A percentile compares a stretch with the other conserved stretches of the same genome.
Conservation (phyloP, 2,797 vertebrate species). For the Delichon dasypus region DNA sequence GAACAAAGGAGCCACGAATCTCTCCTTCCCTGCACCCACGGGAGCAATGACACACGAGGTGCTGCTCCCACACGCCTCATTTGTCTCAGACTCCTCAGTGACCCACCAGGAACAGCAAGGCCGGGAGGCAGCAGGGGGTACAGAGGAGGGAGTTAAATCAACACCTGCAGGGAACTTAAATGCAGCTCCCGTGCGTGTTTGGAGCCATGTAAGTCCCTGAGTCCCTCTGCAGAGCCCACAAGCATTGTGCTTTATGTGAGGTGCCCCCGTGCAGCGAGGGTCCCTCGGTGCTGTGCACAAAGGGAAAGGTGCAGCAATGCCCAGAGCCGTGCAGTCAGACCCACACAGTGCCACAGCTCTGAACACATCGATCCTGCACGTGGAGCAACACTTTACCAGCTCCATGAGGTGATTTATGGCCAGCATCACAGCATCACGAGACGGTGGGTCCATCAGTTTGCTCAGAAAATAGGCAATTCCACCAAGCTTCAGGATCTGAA, state of each 20-base stretch:
- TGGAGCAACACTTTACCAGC: conserved; percentile 79
- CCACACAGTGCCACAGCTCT: neutral
- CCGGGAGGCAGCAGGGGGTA: neutral
- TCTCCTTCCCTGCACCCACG: neutral
- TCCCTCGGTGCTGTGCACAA: fast-evolving
- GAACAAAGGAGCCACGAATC: fast-evolving
- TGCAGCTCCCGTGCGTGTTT: fast-evolving
- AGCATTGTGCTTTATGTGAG: fast-evolving
- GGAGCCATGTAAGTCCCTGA: neutral
- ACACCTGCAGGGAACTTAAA: neutral
- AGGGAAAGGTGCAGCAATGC: fast-evolving
- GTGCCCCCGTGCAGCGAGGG: neutral
- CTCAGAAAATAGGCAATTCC: conserved; percentile 87
- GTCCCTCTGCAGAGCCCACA: neutral
- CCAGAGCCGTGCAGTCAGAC: neutral
- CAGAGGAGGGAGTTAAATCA: neutral
- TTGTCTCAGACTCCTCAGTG: neutral
- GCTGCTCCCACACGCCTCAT: neutral
- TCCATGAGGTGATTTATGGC: conserved; percentile 91
- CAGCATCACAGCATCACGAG: conserved; percentile 83
- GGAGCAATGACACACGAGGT: fast-evolving
- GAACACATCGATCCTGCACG: neutral
- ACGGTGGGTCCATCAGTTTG: conserved; percentile 90
- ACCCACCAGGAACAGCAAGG: neutral
- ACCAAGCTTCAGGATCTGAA: conserved; percentile 92